These are phyloP conservation scores for Odocoileus hemionus DNA, from an alignment of 2,113 vertebrate genomes.

Conservation along the genomic window DNA sequence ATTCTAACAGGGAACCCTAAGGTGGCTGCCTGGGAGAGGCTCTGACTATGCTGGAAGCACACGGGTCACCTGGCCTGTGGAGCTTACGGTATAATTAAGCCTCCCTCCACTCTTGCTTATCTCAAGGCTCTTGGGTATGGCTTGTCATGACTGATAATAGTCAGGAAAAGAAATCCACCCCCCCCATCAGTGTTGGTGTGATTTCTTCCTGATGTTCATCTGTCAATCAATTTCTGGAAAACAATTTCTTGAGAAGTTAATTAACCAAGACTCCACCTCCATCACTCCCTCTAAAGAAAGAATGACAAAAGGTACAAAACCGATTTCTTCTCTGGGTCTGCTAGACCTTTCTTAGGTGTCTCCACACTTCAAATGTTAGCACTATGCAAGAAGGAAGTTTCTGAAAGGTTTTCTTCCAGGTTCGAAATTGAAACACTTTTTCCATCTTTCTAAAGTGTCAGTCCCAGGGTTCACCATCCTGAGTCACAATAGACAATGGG, in stretches of 20 bases:
- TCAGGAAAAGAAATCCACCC: background rate
- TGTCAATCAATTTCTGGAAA: slow-evolving; percentile 24
- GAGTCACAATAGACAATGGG: background rate
- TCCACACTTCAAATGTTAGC: background rate
- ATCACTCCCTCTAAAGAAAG: background rate
- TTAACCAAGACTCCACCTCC: background rate
- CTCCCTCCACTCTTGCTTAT: slow-evolving; percentile 37
- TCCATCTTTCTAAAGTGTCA: background rate
- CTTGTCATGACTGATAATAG: slow-evolving; percentile 9
- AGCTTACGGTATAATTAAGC: slow-evolving; percentile 14
- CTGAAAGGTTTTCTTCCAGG: background rate
- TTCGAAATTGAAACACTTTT: slow-evolving; percentile 1
- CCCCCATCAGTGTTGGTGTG: background rate
- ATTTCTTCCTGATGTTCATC: background rate
- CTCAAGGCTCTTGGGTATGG: slow-evolving; percentile 43
- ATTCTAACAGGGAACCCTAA: slow-evolving; percentile 41
- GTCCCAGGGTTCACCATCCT: background rate
- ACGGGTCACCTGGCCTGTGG: background rate
- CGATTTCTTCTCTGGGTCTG: background rate
- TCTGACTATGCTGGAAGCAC: background rate
- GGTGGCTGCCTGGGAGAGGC: slow-evolving; percentile 32
- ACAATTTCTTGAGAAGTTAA: background rate
- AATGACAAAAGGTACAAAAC: background rate
- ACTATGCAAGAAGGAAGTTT: slow-evolving; percentile 14
- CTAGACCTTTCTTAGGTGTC: background rate